Evolutionary conservation across 2,113 vertebrate species (phyloP).

Genomic region (Phaethon lepturus): DNA sequence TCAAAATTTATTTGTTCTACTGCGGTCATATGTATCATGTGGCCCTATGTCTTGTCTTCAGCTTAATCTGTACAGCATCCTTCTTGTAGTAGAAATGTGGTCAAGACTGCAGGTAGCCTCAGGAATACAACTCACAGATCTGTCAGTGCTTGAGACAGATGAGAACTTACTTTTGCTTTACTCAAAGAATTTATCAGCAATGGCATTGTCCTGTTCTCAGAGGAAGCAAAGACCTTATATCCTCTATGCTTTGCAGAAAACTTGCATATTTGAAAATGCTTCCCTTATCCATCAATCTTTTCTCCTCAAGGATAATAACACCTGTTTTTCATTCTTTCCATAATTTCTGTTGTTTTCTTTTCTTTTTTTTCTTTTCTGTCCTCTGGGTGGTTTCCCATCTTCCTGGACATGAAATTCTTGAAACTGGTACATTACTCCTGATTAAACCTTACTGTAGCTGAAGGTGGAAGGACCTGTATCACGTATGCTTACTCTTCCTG

Average conservation of each 20-base stretch:
- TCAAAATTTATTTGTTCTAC: not conserved
- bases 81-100: not conserved
- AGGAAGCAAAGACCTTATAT: not conserved
- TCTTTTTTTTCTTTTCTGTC: not conserved
- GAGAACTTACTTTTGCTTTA: not conserved
- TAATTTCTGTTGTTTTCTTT: not conserved
- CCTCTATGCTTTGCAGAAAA: not conserved
- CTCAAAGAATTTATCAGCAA: not conserved
- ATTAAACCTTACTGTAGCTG: not conserved
- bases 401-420: not conserved
- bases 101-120: not conserved
- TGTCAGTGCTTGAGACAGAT: not conserved
- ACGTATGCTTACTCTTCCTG: not conserved
- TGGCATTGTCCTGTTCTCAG: not conserved
- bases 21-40: not conserved
- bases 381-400: not conserved
- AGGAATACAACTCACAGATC: not conserved
- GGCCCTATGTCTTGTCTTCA: not conserved
- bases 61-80: not conserved
- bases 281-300: not conserved
- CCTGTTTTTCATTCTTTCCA: not conserved
- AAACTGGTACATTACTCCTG: not conserved
- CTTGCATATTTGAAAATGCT: not conserved
- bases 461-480: not conserved
- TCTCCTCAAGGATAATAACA: not conserved